A percentile compares a stretch with the other conserved stretches of the same genome.
phyloP scores from a whole-genome alignment of 2,888 invertebrate species.

The Latheticus oryzae region DNA sequence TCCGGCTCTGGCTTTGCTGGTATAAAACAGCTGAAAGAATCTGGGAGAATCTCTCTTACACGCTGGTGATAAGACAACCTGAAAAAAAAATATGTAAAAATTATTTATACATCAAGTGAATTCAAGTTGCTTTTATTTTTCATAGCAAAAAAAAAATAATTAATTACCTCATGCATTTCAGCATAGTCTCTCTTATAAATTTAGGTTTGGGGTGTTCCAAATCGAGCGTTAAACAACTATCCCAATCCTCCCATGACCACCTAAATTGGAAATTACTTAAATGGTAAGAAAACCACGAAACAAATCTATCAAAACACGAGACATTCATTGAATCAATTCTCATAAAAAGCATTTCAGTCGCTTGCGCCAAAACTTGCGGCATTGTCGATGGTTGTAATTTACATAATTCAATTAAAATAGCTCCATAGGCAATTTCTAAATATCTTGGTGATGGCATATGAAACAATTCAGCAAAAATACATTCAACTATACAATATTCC shows the following conservation, averaged over 20 bases:
- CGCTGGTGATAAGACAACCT: slow-evolving; percentile 95
- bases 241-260: slow-evolving; percentile 99
- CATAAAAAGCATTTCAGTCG: slow-evolving; percentile 96
- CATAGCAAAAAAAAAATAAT: slow-evolving; percentile 9
- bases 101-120: neutral
- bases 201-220: slow-evolving; percentile 92
- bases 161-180: slow-evolving; percentile 87
- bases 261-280: slow-evolving; percentile 99
- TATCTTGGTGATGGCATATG: slow-evolving; percentile 90
- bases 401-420: slow-evolving; percentile 95
- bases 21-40: slow-evolving; percentile 83
- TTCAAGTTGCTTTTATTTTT: slow-evolving; percentile 1
- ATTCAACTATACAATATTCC: slow-evolving; percentile 98
- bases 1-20: slow-evolving; percentile 87
- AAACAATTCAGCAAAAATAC: slow-evolving; percentile 94
- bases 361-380: slow-evolving; percentile 97
- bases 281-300: slow-evolving; percentile 98
- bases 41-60: slow-evolving; percentile 92
- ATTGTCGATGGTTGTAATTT: slow-evolving; percentile 96
- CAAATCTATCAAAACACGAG: slow-evolving; percentile 95
- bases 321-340: slow-evolving; percentile 98
- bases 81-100: too few relatives aligned
- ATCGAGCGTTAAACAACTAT: slow-evolving; percentile 85
- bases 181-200: slow-evolving; percentile 92
- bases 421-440: slow-evolving; percentile 93